Base-by-base conservation (phyloP, 2,888 invertebrate genomes). In the Phania funesta region DNA sequence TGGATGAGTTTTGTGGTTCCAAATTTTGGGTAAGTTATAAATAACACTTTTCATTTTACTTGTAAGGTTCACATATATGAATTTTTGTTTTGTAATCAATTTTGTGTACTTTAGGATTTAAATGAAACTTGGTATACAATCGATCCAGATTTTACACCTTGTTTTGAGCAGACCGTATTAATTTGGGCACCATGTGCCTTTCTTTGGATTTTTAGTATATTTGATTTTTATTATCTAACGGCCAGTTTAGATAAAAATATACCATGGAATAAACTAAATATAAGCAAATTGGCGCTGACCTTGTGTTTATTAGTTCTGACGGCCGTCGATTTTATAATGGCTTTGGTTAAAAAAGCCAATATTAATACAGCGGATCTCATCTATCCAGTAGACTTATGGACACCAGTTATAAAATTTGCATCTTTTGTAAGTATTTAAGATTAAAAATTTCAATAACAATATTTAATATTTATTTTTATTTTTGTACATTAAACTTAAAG, bases 91-190 rank as follows among this genome's bases (percentile, higher is more conserved):
- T 79, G 18, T 79, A 60, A 71, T 56, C 7, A 20, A 46, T 77
- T 58, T 35, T 50, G 0, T 24, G 52, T 16, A 70, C 18, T 86
- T 84, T 92, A 98, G 98, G 94, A 97, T 92, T 89, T 91, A 84
- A 93, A 93, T 85, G 88, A 94, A 86, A 94, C 96, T 74, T 97
- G 97, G 97, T 89, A 95, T 87, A 95, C 98, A 18, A 92, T 93
- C 7, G 93, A 94, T 90, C 99, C 98, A 41, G 95, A 96, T 89
- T 93, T 99, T 85, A 96, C 98, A 83, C 93, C 93, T 88, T 99
- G 99, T 91, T 98, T 99, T 91, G 95, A 98, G 91, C 95, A 95
- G 90, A 98, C 98, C 0, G 94, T 96, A 0, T 91, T 99, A 29
- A 93, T 97, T 62, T 99, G 98, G 98, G 91, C 94, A 38, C 98